Conservation (phyloP, 2,113 vertebrate genomes). For the Otocyon megalotis region DNA sequence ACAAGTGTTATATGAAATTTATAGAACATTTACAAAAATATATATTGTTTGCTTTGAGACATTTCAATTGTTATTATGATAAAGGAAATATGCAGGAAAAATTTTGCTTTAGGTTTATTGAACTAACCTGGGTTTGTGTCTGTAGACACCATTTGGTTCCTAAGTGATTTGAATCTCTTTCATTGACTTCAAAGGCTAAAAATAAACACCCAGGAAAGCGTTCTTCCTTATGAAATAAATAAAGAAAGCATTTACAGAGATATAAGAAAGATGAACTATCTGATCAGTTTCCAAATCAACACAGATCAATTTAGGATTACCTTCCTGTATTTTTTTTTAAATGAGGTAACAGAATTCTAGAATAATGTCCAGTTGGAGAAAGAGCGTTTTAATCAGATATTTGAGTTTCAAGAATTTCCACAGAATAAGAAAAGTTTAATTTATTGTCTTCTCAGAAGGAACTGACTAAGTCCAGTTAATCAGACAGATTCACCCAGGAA, state of each 20-base stretch:
- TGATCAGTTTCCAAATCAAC: not conserved
- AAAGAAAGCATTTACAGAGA: not conserved
- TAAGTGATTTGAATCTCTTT: constrained; percentile 67
- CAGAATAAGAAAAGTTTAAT: not conserved
- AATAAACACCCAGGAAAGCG: constrained; percentile 12
- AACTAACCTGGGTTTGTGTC: constrained; percentile 59
- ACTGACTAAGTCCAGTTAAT: not conserved
- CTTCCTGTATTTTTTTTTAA: not conserved
- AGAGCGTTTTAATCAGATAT: constrained; percentile 24
- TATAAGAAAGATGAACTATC: not conserved
- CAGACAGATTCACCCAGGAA: not conserved
- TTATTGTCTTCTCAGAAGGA: not conserved
- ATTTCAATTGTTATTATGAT: constrained; percentile 66
- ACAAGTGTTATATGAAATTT: constrained; percentile 59
- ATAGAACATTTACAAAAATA: constrained; percentile 4
- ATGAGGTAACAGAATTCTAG: not conserved
- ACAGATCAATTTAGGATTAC: not conserved
- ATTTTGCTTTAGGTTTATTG: constrained; percentile 65
- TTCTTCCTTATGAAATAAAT: not conserved
- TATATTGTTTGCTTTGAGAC: constrained; percentile 42
- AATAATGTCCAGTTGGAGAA: not conserved
- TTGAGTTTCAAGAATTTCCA: not conserved
- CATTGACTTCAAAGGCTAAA: constrained; percentile 72
- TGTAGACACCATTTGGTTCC: constrained; percentile 54
- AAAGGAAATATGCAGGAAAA: constrained; percentile 51